phyloP scores from a whole-genome alignment of 2,797 vertebrate genomes.

The Lycodopsis pacificus region DNA sequence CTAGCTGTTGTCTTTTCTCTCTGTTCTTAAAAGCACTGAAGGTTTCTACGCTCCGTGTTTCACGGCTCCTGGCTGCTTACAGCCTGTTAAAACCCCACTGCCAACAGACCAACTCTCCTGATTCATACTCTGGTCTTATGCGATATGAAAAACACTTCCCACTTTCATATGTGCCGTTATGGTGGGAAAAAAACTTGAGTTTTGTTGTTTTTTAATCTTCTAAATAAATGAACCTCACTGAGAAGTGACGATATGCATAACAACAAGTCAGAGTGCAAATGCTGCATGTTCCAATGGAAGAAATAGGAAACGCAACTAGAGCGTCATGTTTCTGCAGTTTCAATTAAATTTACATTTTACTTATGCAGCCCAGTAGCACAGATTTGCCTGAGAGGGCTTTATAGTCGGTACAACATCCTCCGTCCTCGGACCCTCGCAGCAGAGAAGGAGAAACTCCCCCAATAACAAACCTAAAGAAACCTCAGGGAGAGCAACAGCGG shows the following conservation, averaged over 20 bases:
- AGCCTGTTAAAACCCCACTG: constrained; percentile 5
- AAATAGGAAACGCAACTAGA: neutral
- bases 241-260: neutral
- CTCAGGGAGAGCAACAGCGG: too few relatives aligned
- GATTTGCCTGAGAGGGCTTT: too few relatives aligned
- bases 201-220: neutral
- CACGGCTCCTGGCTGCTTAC: neutral
- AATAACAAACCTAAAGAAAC: too few relatives aligned
- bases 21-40: neutral
- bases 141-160: too few relatives aligned
- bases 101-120: neutral
- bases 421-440: too few relatives aligned
- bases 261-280: neutral
- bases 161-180: neutral
- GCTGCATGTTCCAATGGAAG: neutral
- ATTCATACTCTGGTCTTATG: too few relatives aligned
- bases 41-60: neutral
- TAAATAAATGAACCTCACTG: neutral
- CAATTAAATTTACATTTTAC: too few relatives aligned
- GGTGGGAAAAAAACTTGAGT: neutral
- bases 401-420: too few relatives aligned
- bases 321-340: too few relatives aligned
- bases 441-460: too few relatives aligned
- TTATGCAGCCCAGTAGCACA: too few relatives aligned
- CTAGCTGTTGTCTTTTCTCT: neutral